A percentile compares a stretch with the other conserved stretches of the same genome.
phyloP scores from a whole-genome alignment of 2,888 invertebrate species.

The Anoplius nigerrimus region DNA sequence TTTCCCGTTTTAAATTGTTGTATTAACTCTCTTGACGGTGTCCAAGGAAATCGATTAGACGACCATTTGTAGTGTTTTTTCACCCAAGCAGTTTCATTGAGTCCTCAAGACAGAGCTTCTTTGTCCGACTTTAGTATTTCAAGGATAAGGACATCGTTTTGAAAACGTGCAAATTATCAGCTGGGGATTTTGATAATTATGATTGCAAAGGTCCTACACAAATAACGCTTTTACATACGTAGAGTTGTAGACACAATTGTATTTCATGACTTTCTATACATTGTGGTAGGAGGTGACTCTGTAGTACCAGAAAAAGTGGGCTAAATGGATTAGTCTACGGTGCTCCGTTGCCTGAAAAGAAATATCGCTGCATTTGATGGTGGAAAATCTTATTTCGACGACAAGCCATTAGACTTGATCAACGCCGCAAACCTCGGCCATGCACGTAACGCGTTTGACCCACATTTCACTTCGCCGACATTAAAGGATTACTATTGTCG shows the following conservation, averaged over 20 bases:
- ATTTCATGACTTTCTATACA: slow-evolving; percentile 73
- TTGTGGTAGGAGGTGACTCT: slow-evolving; percentile 81
- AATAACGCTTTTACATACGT: slow-evolving; percentile 38
- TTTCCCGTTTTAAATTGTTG: background rate
- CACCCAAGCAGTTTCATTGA: slow-evolving; percentile 83
- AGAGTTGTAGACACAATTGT: slow-evolving; percentile 32
- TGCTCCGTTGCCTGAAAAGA: slow-evolving; percentile 81
- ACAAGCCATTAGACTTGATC: slow-evolving; percentile 71
- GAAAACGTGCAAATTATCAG: too few relatives aligned
- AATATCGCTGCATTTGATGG: slow-evolving; percentile 84
- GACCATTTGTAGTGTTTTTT: slow-evolving; percentile 82
- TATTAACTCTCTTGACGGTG: too few relatives aligned
- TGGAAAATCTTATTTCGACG: slow-evolving; percentile 76
- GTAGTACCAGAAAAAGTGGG: slow-evolving; percentile 83
- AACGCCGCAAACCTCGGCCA: slow-evolving; percentile 49
- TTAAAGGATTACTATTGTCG: too few relatives aligned
- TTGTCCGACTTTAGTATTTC: too few relatives aligned
- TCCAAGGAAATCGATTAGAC: background rate
- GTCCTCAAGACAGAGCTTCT: slow-evolving; percentile 78
- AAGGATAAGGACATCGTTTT: too few relatives aligned
- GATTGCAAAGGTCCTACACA: background rate
- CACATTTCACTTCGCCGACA: too few relatives aligned
- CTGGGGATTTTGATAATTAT: slow-evolving; percentile 66
- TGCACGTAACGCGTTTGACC: too few relatives aligned
- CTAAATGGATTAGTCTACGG: slow-evolving; percentile 83